Evolutionary conservation across 2,888 invertebrate species (phyloP), one percentile per base, ranked within the genome.

Genomic region (Temnothorax unifasciatus): DNA sequence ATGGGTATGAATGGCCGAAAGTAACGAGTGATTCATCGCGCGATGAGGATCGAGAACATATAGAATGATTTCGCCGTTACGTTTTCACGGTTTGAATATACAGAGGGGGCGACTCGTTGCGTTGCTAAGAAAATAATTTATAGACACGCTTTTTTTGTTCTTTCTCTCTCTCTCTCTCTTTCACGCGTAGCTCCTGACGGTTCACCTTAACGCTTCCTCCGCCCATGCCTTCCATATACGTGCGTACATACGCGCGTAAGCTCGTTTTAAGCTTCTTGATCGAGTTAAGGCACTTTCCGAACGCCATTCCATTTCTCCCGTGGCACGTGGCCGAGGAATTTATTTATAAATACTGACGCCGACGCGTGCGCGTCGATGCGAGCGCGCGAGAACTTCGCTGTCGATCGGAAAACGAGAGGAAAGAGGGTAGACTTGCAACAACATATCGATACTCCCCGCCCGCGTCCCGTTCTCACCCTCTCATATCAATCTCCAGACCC

Each of bases 321-420:
- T 86, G 88, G 89, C 92, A 91, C 92, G 92, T 92, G 91, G 92
- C 91, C 91, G 90, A 85, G 85, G 88, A 85, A 91, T 92, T 91
- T 92, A 91, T 91, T 91, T 91, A 91, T 91, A 91, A 91, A 92
- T 91, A 90, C 86, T 88, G 71, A 90, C 87, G 86, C 86, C 83
- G 77, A 86, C 88, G 84, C 82, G 63, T 63, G 75, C 64, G 41
- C 69, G 85, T 41, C 38, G 75, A 13, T 69, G 64, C 34, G 41
- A 47, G 57, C 61, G 82, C 54, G 74, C 59, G 74, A 59, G 47
- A 57, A 69, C n/a, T 34, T 47, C 50, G 47, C 44, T 38, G 69
- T 50, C 82, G 68, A 54, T 54, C 63, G 63, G 69, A 29, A 29
- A 59, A 11, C 57, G 63, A 25, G n/a, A n/a, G 59, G 47, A 21